Evolutionary conservation across 1,140 invertebrate species (phyloP).

Genomic region (Galleria mellonella): DNA sequence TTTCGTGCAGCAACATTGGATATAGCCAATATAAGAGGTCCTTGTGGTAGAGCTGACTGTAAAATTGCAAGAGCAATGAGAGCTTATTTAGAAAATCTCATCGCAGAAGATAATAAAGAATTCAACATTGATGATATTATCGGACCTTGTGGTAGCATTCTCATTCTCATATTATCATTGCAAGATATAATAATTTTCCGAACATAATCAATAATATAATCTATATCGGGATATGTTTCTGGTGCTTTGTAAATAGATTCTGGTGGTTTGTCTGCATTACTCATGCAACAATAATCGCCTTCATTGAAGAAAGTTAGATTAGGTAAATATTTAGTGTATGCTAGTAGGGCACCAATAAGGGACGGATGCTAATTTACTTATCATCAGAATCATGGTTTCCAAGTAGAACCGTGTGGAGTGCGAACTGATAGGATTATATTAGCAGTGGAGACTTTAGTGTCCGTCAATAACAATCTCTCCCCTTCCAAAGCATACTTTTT

Average conservation of each 20-base stretch:
- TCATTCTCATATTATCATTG: constrained; percentile 67
- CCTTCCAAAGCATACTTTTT: no score
- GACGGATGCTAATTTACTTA: no score
- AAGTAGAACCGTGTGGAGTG: no score
- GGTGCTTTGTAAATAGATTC: constrained; percentile 45
- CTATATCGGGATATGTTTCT: constrained; percentile 47
- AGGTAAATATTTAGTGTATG: no score
- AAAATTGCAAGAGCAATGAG: constrained; percentile 55
- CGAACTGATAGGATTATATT: no score
- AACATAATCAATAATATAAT: constrained; percentile 58
- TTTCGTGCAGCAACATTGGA: constrained; percentile 37
- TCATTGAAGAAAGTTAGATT: constrained; percentile 52
- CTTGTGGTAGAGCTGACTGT: constrained; percentile 59
- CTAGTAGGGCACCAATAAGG: no score
- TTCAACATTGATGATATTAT: constrained; percentile 50
- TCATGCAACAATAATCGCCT: constrained; percentile 56
- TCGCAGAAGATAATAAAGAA: constrained; percentile 55
- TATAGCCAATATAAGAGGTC: constrained; percentile 58
- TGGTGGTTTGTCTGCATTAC: constrained; percentile 53
- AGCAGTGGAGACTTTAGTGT: no score
- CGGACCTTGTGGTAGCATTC: constrained; percentile 63
- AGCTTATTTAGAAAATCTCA: constrained; percentile 56
- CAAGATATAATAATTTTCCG: constrained; percentile 62
- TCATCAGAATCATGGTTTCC: no score
- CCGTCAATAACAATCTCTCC: no score